A percentile compares a stretch with the other conserved stretches of the same genome.
Conservation (phyloP, 92 coral and sea anemone genomes). For the Muricea muricata region DNA sequence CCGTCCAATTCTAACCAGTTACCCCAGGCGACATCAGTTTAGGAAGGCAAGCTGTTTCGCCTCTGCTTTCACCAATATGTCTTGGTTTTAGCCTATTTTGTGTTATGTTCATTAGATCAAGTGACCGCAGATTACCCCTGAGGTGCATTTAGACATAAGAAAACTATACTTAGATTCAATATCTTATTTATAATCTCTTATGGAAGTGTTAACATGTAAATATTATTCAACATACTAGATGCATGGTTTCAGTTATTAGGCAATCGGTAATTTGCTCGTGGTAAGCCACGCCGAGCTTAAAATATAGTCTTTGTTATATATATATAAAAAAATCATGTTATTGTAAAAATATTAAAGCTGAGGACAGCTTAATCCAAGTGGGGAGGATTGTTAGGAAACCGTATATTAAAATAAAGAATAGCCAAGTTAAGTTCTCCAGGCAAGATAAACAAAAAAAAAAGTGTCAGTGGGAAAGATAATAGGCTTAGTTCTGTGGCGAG, state of each 20-base stretch:
- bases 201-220: not conserved
- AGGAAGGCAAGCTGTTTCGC: conserved; percentile 1
- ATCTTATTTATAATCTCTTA: not conserved
- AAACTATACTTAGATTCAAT: too few species aligned
- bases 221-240: not conserved
- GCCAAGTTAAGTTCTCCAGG: too few species aligned
- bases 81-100: not conserved
- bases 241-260: not conserved
- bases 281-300: not conserved
- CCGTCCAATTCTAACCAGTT: not conserved
- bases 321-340: not conserved
- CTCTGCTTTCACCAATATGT: conserved; percentile 13
- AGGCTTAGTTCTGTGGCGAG: too few species aligned
- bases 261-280: not conserved
- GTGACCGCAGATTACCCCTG: not conserved
- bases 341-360: too few species aligned
- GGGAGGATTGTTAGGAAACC: too few species aligned
- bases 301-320: too few species aligned
- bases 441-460: too few species aligned
- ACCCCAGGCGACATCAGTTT: not conserved
- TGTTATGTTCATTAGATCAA: not conserved
- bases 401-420: too few species aligned
- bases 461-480: too few species aligned
- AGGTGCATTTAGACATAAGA: not conserved
- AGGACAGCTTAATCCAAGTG: too few species aligned